Evolutionary conservation across 2,113 vertebrate species (phyloP), one percentile per base, ranked within the genome.

Genomic region (Gadus chalcogrammus): DNA sequence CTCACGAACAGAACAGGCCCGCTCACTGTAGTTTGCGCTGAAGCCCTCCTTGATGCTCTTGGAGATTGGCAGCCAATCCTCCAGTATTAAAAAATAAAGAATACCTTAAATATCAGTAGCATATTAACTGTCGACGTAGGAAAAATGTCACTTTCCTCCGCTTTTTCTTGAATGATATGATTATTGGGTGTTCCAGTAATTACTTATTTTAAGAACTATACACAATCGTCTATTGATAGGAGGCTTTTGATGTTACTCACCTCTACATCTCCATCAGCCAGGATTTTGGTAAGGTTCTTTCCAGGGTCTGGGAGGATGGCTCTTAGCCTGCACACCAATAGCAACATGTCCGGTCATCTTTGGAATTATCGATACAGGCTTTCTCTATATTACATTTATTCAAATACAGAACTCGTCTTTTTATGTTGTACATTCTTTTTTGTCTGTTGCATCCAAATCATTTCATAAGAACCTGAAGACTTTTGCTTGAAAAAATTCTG

Each of bases 21-120:
- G 87, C 88, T 99, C 97, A 0, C 84, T 94, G 86, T 95, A 96
- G 88, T 89, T 94, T 15, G 91, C 81, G 77, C 93, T 95, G 71
- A 96, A 93, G 72, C 91, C 94, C 61, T 96, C 94, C 56, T 94
- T 80, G 0, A 95, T 17, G 0, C 93, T 92, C 89, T 99, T 97
- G 74, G 96, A 92, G 69, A 94, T 92, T 17, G 91, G 91, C 1
- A 92, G 87, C 96, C 94, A 98, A 61, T 94, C 93, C 96, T 98
- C 9, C 42, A 48, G 42, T 0, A 48, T 61, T 11, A 61, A 75
- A 56, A 65, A 35, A 64, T 8, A 7, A 56, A 31, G 18, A 42
- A 58, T n/a, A 58, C 60, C 18, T 61, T 61, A 24, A 61, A 12
- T 13, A 5, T 58, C 55, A 58, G 8, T 7, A 13, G n/a, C 15